Evolutionary conservation across 2,797 vertebrate species (phyloP).

Genomic region (Crypturellus tataupa): DNA sequence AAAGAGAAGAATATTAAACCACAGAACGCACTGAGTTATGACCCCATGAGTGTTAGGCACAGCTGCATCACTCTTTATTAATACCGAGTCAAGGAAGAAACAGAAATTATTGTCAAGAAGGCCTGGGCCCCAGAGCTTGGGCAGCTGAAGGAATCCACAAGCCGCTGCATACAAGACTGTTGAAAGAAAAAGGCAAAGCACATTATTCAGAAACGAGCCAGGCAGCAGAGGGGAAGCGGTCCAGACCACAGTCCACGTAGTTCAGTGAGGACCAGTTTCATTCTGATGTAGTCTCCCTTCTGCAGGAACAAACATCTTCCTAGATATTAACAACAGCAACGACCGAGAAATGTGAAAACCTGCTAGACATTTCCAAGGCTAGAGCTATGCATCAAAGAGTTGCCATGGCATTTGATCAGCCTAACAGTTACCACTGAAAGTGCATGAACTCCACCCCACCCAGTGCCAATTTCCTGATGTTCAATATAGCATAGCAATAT

Average conservation of each 20-base stretch:
- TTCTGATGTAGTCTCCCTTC: neutral
- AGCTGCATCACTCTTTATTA: slow-evolving; percentile 63
- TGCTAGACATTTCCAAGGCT: neutral
- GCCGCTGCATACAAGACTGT: slow-evolving; percentile 62
- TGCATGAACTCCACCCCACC: neutral
- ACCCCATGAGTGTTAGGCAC: slow-evolving; percentile 73
- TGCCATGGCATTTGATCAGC: neutral
- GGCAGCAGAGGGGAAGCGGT: neutral
- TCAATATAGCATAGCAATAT: neutral
- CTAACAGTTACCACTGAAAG: neutral
- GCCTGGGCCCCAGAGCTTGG: slow-evolving; percentile 22
- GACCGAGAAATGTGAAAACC: neutral
- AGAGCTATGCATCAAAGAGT: neutral
- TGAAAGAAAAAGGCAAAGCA: slow-evolving; percentile 46
- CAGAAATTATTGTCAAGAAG: slow-evolving; percentile 20
- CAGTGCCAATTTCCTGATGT: neutral
- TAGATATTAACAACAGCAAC: neutral
- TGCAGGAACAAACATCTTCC: neutral
- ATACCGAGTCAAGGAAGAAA: slow-evolving; percentile 43
- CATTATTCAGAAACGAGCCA: slow-evolving; percentile 27
- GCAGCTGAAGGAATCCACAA: slow-evolving; percentile 55
- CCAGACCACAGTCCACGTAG: neutral
- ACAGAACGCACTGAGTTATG: slow-evolving; percentile 68
- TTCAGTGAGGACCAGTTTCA: neutral
- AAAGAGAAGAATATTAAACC: slow-evolving; percentile 75